A percentile compares a stretch with the other conserved stretches of the same genome.
Conservation (phyloP, 2,113 vertebrate genomes). For the Pterocles orientalis region DNA sequence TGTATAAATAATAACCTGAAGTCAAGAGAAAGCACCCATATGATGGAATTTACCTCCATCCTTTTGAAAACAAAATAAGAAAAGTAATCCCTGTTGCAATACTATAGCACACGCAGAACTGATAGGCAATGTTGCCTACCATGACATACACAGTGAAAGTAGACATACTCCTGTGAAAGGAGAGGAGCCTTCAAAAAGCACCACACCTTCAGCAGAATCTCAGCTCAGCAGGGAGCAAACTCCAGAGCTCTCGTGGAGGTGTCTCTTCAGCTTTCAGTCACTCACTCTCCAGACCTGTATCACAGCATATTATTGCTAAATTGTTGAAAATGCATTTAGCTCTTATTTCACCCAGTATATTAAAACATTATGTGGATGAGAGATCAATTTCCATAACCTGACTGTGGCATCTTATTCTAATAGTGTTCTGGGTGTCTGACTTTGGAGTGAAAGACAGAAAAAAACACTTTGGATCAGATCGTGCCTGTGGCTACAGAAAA, state of each 20-base stretch:
- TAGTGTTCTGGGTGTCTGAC: neutral
- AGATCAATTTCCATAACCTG: neutral
- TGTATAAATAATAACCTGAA: neutral
- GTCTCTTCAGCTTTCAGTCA: neutral
- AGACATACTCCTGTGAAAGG: neutral
- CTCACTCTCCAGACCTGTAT: neutral
- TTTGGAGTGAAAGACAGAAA: neutral
- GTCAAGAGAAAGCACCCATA: neutral
- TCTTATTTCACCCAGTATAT: neutral
- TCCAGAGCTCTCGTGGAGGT: neutral
- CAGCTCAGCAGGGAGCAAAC: neutral
- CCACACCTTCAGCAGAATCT: neutral
- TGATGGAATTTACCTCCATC: neutral
- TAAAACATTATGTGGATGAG: neutral
- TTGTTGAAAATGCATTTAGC: neutral
- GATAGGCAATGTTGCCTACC: neutral
- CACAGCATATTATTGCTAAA: neutral
- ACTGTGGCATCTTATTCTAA: neutral
- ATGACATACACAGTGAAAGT: neutral
- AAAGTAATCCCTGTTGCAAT: neutral
- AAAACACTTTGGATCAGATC: neutral
- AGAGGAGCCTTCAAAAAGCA: neutral
- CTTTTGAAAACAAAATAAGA: neutral
- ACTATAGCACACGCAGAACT: neutral
- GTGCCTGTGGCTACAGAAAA: neutral